Evolutionary conservation across 2,113 vertebrate species (phyloP).

Genomic region (Zapornia atra): DNA sequence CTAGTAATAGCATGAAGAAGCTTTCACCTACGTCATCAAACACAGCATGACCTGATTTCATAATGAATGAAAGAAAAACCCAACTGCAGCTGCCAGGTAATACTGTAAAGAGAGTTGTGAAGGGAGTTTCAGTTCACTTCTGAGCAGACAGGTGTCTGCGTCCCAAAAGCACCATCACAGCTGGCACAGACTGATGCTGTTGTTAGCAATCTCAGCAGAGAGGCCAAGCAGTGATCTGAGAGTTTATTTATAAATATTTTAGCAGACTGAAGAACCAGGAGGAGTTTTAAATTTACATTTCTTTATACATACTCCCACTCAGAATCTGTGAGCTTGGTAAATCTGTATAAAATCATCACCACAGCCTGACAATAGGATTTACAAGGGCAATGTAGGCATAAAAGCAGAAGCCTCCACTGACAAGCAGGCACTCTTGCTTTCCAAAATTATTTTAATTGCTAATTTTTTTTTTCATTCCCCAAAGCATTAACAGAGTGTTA

Average conservation of each 20-base stretch:
- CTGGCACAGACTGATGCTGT: slow-evolving; percentile 7
- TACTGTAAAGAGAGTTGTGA: neutral
- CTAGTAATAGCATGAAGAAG: neutral
- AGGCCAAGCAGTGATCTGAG: slow-evolving; percentile 36
- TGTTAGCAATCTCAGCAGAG: slow-evolving; percentile 18
- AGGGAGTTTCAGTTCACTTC: neutral
- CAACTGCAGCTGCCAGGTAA: neutral
- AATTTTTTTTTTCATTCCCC: neutral
- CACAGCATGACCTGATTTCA: neutral
- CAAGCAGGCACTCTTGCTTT: slow-evolving; percentile 23
- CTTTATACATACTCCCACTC: slow-evolving; percentile 64
- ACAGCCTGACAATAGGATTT: slow-evolving; percentile 55
- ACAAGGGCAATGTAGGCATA: slow-evolving; percentile 44
- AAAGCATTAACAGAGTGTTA: neutral
- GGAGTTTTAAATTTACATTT: slow-evolving; percentile 70
- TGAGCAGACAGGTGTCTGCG: slow-evolving; percentile 2
- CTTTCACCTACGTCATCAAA: neutral
- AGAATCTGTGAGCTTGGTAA: slow-evolving; percentile 66
- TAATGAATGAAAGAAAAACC: neutral
- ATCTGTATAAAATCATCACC: slow-evolving; percentile 54
- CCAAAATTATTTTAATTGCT: slow-evolving; percentile 31
- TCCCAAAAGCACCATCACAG: slow-evolving; percentile 10
- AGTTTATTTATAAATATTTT: slow-evolving; percentile 74
- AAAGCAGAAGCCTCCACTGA: slow-evolving; percentile 37
- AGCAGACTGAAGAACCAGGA: slow-evolving; percentile 65